Base-by-base conservation (phyloP, 1,140 invertebrate species). In the Eufriesea mexicana region DNA sequence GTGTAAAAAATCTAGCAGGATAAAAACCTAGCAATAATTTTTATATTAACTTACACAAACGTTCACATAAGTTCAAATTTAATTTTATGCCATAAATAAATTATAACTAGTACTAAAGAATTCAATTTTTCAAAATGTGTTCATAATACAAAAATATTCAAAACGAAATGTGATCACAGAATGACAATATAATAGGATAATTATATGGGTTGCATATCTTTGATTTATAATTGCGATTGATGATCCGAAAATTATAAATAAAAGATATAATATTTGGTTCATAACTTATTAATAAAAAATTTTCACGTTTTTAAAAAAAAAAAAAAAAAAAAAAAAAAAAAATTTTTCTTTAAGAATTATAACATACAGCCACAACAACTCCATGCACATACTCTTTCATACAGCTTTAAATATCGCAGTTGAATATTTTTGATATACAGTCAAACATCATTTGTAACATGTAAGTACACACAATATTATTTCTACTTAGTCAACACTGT, bases 341-440 rank as follows among this genome's bases (percentile, higher is more conserved):
- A 81, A 55, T 77, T 67, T 76, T 76, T 73, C 62, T 82, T 76
- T 57, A 67, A 68, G 57, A 83, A 83, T 76, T 83, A 83, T 70
- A 68, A 77, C 74, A 78, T 83, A 83, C 55, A 83, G 66, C 66
- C 81, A 83, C 81, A 83, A 77, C 66, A 77, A 78, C 49, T 83
- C 57, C 81, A 83, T 83, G 81, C 81, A 83, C 86, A 68, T 79
- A 76, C 86, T 86, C 28, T 76, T 86, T 84, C 72, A 86, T 86
- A 77, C 82, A 80, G 66, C 61, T 83, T 83, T 54, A 75, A 79
- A 74, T 73, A 9, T 86, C 20, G 61, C 28, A 51, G 10, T 84
- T 87, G 23, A 80, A 54, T 62, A 86, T 71, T 76, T 79, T 77
- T 42, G 42, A 77, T 74, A 79, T 61, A 54, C 75, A 79, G n/a